These are phyloP conservation scores for Polypedilum pembai DNA, from an alignment of 1,140 invertebrate species.

Conservation along the genomic window DNA sequence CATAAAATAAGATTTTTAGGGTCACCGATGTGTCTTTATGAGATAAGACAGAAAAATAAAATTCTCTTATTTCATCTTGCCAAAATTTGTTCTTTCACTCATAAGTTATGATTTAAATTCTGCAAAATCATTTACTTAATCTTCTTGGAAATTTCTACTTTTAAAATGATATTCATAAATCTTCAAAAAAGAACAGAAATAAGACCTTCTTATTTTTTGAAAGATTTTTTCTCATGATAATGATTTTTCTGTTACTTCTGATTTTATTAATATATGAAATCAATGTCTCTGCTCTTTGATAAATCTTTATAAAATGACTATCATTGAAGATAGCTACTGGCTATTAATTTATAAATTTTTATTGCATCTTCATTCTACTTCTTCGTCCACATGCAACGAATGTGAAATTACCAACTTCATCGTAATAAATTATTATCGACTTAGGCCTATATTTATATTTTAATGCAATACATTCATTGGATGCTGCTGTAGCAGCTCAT, in stretches of 20 bases:
- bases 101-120: no score
- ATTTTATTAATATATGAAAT: no score
- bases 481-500: background rate
- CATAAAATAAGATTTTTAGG: background rate
- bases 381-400: background rate
- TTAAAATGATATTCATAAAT: no score
- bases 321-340: slow-evolving; percentile 17
- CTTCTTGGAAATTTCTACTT: no score
- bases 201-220: no score
- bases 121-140: no score
- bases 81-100: no score
- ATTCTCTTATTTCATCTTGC: no score
- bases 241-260: background rate
- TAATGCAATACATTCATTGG: background rate
- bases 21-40: background rate
- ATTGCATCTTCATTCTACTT: slow-evolving; percentile 22
- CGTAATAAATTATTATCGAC: slow-evolving; percentile 21
- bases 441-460: slow-evolving; percentile 22
- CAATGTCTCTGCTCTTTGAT: background rate
- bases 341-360: slow-evolving; percentile 3
- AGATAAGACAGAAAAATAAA: background rate
- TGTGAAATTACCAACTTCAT: slow-evolving; percentile 24
- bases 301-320: slow-evolving; percentile 8
- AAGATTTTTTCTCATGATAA: no score
- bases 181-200: no score